Evolutionary conservation across 2,797 vertebrate genomes (phyloP).

Genomic region (Urosaurus nigricauda): DNA sequence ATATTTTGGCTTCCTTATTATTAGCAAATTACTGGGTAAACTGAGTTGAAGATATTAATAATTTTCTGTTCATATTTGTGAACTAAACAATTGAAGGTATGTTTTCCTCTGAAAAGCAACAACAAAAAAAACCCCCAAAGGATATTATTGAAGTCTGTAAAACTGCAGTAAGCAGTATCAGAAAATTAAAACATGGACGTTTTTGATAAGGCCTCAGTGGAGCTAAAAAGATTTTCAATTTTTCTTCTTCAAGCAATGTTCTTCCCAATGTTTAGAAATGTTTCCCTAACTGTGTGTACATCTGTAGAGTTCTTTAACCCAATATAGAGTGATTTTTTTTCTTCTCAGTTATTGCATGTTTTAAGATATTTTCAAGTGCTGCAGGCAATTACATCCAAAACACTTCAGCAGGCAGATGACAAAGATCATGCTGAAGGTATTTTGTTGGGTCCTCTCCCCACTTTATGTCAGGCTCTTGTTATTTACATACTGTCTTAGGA

Average conservation of each 20-base stretch:
- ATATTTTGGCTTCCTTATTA: background rate
- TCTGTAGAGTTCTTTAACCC: background rate
- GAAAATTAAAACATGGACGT: background rate
- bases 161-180: background rate
- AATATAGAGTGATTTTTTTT: constrained; percentile 17
- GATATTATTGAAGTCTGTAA: constrained; percentile 5
- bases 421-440: constrained; percentile 22
- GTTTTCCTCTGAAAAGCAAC: background rate
- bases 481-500: constrained; percentile 13
- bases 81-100: background rate
- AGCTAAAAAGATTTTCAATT: background rate
- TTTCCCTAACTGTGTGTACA: background rate
- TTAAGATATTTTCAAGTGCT: constrained; percentile 36
- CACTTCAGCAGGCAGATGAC: constrained; percentile 29
- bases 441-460: background rate
- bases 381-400: constrained; percentile 7
- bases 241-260: constrained; percentile 1
- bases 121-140: background rate
- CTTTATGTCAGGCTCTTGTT: fast-evolving
- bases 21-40: constrained; percentile 14
- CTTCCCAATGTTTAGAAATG: constrained; percentile 10
- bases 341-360: background rate
- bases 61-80: background rate
- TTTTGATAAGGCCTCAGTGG: background rate
- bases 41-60: background rate